Evolutionary conservation across 2,888 invertebrate species (phyloP).

Genomic region (Caenorhabditis sulstoni): DNA sequence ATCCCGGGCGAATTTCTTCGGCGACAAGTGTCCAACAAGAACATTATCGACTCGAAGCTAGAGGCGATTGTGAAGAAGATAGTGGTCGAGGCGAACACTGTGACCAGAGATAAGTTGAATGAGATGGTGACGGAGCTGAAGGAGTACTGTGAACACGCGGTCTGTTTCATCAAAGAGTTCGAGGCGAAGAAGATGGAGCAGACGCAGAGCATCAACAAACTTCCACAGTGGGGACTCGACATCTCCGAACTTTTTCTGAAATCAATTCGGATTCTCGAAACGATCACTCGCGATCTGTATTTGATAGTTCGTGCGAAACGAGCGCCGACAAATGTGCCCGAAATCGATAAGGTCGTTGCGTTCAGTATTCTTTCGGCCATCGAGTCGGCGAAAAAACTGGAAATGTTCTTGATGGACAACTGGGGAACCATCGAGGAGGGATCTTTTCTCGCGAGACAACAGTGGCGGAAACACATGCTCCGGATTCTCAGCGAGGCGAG

Average conservation of each 20-base stretch:
- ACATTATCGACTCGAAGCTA: conserved; percentile 14
- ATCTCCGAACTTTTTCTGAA: conserved; percentile 43
- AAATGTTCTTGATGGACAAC: conserved; percentile 27
- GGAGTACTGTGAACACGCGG: conserved; percentile 21
- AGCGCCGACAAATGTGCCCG: background rate
- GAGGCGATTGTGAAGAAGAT: background rate
- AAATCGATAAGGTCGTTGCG: conserved; percentile 3
- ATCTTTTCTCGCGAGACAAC: conserved; percentile 31
- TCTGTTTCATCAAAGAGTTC: conserved; percentile 19
- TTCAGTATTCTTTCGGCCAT: conserved; percentile 17
- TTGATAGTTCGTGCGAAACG: conserved; percentile 85
- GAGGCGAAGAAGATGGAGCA: conserved; percentile 7
- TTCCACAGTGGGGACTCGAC: conserved; percentile 35
- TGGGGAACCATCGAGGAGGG: conserved; percentile 41
- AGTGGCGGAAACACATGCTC: conserved; percentile 38
- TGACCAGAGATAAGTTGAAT: background rate
- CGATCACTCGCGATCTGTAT: conserved; percentile 85
- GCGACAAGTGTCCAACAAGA: conserved; percentile 13
- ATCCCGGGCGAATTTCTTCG: conserved; percentile 38
- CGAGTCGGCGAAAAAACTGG: conserved; percentile 23
- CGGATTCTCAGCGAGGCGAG: conserved; percentile 20
- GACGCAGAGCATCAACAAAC: background rate
- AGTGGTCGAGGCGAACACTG: background rate
- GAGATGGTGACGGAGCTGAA: conserved; percentile 24
- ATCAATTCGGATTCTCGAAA: conserved; percentile 86